Evolutionary conservation across 2,797 vertebrate species (phyloP).

Genomic region (Protosalanx chinensis): DNA sequence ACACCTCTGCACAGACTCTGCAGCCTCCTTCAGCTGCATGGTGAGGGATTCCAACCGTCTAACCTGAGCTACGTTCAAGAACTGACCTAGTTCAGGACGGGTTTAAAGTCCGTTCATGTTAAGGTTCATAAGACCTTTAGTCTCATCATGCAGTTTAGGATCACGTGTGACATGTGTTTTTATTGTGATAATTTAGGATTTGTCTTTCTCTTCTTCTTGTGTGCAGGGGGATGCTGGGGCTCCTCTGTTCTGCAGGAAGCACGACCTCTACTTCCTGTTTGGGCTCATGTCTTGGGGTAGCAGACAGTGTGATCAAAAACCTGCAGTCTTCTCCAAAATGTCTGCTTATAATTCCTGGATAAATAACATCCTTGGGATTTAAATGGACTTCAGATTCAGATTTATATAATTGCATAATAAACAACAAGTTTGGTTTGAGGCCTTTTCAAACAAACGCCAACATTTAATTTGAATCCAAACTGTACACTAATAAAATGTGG

Average conservation of each 20-base stretch:
- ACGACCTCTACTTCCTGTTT: constrained; percentile 60
- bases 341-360: constrained; percentile 57
- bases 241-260: constrained; percentile 63
- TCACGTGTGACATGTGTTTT: background rate
- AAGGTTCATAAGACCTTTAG: too few relatives aligned
- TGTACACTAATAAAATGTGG: too few relatives aligned
- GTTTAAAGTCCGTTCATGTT: too few relatives aligned
- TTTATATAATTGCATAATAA: background rate
- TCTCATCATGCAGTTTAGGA: too few relatives aligned
- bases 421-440: background rate
- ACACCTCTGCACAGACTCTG: constrained; percentile 60
- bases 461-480: background rate
- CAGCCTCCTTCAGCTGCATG: constrained; percentile 64
- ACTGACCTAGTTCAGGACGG: background rate
- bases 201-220: background rate
- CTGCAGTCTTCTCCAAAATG: constrained; percentile 62
- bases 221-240: constrained; percentile 64
- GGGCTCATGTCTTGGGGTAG: constrained; percentile 64
- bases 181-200: background rate
- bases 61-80: background rate
- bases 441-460: background rate
- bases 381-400: background rate
- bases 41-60: constrained; percentile 34
- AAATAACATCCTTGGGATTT: constrained; percentile 5
- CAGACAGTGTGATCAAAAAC: constrained; percentile 51